Base-by-base conservation (phyloP, 2,888 invertebrate genomes). In the Eucera pruinosa region DNA sequence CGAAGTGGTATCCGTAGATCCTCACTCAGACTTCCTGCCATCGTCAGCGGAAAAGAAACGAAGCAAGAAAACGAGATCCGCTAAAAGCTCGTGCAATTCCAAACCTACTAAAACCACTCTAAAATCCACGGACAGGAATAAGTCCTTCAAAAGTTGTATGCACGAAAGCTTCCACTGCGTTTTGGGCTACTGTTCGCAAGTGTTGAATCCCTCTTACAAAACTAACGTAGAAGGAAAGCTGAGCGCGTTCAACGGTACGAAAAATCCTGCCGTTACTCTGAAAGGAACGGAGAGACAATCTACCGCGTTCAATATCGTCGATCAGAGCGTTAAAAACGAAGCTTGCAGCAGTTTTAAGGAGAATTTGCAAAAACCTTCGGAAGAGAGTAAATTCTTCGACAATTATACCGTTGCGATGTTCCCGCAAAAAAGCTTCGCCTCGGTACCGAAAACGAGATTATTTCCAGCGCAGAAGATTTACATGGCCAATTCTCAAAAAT, bases 81-180 rank as follows among this genome's bases (percentile, higher is more conserved):
- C 18, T 1, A 45, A 25, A 18, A 9, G 15, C 2, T 15, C 27
- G 0, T 15, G 23, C 0, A 47, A 23, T 13, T 9, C 5, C 0
- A 54, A 61, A 20, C 18, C 13, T 23, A 0, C 27, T 15, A 65
- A 77, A 52, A 9, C 58, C 3, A 15, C 25, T 20, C 11, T 20
- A 1, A 1, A 23, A 0, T 11, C 27, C 0, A 47, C 48, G 0
- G n/a, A 45, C 11, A 45, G 61, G 5, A 47, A 66, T 2, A 79
- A 77, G 6, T 82, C 86, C 0, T 88, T 88, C 27, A 84, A 86
- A 15, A 78, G 69, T 18, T 87, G 86, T 33, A 90, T 89, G 87
- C 90, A 91, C 57, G 80, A 82, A 3, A 91, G 87, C 75, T 80
- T 91, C 5, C 91, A 91, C 61, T 87, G 81, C 15, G 88, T 90